Percentiles rank a stretch among this genome's conserved stretches.
phyloP scores from a whole-genome alignment of 2,113 vertebrate genomes.

The Notarius quadriscutis region DNA sequence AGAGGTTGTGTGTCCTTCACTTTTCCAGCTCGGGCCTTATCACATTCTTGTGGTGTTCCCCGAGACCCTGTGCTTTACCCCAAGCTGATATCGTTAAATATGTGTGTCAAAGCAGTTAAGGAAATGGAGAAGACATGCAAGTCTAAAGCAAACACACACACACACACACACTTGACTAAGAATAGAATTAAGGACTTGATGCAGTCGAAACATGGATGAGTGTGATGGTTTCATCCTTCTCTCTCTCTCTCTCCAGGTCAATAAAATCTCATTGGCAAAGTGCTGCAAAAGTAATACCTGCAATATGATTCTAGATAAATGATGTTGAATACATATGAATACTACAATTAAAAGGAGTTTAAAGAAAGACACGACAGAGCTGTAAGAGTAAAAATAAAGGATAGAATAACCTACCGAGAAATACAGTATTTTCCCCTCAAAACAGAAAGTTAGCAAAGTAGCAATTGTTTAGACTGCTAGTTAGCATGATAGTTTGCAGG shows the following conservation, averaged over 20 bases:
- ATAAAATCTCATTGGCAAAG: neutral
- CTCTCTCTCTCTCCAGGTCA: neutral
- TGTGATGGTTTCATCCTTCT: neutral
- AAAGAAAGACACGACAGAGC: neutral
- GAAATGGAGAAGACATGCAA: neutral
- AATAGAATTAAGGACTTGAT: neutral
- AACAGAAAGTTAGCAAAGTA: neutral
- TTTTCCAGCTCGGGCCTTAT: constrained; percentile 37
- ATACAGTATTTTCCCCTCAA: neutral
- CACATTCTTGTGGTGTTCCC: constrained; percentile 44
- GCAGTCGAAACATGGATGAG: neutral
- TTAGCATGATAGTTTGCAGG: neutral
- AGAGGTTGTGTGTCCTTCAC: constrained; percentile 38
- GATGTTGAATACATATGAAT: neutral
- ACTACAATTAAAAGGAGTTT: neutral
- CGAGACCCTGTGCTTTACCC: neutral
- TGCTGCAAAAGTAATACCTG: neutral
- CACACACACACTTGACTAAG: neutral
- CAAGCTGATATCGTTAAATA: neutral
- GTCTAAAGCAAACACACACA: neutral
- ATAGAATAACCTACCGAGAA: neutral
- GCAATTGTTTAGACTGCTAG: neutral
- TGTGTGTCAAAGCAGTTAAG: neutral
- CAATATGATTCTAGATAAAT: neutral
- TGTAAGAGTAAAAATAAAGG: neutral